Percentiles rank a stretch among this genome's conserved stretches.
Evolutionary conservation across 1,140 invertebrate species (phyloP).

Genomic region (Trichoplusia ni): DNA sequence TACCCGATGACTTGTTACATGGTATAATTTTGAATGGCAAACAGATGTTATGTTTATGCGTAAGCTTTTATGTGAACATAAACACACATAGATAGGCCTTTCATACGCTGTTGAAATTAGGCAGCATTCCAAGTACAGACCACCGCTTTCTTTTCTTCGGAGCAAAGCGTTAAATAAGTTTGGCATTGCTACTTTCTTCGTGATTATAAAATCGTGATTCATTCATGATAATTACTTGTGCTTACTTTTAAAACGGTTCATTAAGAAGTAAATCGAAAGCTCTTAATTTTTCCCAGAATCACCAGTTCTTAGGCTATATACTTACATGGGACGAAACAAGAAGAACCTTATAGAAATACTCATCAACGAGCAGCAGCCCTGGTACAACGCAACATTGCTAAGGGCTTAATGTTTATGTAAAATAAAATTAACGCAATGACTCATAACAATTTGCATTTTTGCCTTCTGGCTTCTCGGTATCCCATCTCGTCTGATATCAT

Average conservation of each 20-base stretch:
- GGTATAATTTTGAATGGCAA: neutral
- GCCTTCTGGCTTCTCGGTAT: constrained; percentile 16
- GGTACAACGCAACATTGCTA: constrained; percentile 1
- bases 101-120: neutral
- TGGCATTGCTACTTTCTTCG: constrained; percentile 5
- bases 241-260: too few species aligned
- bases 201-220: neutral
- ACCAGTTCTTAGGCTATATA: too few species aligned
- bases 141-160: constrained; percentile 11
- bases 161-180: neutral
- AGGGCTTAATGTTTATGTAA: constrained; percentile 20
- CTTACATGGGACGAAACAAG: too few species aligned
- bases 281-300: too few species aligned
- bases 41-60: constrained; percentile 4
- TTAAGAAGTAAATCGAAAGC: too few species aligned
- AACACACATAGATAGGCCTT: neutral
- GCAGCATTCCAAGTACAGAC: neutral
- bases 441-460: constrained; percentile 30
- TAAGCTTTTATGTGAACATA: neutral
- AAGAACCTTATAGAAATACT: too few species aligned
- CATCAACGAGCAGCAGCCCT: too few species aligned
- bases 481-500: constrained; percentile 20
- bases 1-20: neutral
- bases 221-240: too few species aligned
- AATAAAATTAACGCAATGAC: constrained; percentile 26